These are phyloP conservation scores for Drosophila kuntzei DNA, from an alignment of 2,888 invertebrate species.

Conservation along the genomic window DNA sequence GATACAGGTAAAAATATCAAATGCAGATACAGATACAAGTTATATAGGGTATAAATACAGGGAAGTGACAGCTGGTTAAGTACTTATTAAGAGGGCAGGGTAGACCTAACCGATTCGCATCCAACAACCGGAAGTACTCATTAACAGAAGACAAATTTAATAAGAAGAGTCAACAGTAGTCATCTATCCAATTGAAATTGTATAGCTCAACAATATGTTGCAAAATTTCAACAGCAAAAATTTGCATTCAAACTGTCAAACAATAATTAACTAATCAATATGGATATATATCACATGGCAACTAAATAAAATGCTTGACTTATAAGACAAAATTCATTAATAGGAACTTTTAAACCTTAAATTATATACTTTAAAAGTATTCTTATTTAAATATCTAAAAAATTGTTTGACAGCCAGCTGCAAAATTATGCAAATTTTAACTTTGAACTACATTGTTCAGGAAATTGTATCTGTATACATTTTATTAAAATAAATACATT, in stretches of 20 bases:
- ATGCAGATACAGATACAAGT: conserved; percentile 2
- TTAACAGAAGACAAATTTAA: background rate
- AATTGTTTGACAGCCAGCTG: background rate
- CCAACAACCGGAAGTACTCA: conserved; percentile 14
- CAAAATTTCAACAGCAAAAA: background rate
- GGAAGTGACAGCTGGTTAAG: background rate
- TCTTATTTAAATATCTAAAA: background rate
- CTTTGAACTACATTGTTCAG: background rate
- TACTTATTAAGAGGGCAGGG: background rate
- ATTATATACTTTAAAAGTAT: too few species aligned
- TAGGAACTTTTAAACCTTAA: background rate
- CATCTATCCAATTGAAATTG: too few species aligned
- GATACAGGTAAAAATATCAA: conserved; percentile 1
- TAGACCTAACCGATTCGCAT: conserved; percentile 6
- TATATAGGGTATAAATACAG: background rate
- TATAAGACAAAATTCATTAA: too few species aligned
- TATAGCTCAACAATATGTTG: too few species aligned
- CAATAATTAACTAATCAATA: background rate
- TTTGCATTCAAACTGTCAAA: background rate
- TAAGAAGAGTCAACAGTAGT: background rate
- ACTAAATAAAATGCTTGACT: too few species aligned
- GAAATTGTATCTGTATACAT: background rate
- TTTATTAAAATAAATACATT: background rate
- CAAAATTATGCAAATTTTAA: background rate
- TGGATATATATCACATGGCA: background rate